These are phyloP conservation scores for Gryllus bimaculatus DNA, from an alignment of 1,140 invertebrate genomes.

Conservation along the genomic window DNA sequence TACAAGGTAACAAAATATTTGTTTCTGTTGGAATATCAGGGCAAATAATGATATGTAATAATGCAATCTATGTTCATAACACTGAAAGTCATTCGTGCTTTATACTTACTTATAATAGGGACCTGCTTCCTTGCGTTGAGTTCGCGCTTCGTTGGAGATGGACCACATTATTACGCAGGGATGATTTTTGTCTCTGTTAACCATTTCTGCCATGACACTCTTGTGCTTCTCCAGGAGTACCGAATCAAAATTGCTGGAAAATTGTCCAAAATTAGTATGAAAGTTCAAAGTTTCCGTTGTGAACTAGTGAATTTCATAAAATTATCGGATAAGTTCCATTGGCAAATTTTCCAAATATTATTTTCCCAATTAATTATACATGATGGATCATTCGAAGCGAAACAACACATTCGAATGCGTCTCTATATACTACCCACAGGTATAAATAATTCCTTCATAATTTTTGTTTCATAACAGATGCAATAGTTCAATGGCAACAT, in stretches of 20 bases:
- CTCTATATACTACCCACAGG: too few relatives aligned
- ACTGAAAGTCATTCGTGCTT: neutral
- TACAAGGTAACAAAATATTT: conserved; percentile 8
- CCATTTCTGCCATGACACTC: conserved; percentile 44
- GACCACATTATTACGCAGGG: conserved; percentile 58
- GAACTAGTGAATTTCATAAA: neutral
- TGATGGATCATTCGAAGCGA: too few relatives aligned
- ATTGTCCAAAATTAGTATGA: too few relatives aligned
- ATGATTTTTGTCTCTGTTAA: conserved; percentile 48
- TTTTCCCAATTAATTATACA: too few relatives aligned
- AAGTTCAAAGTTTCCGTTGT: too few relatives aligned
- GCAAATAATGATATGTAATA: neutral
- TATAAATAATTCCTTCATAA: too few relatives aligned
- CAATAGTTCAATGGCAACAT: too few relatives aligned
- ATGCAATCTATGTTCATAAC: too few relatives aligned
- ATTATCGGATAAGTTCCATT: neutral
- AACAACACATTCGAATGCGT: too few relatives aligned
- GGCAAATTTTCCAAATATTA: neutral
- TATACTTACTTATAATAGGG: conserved; percentile 45
- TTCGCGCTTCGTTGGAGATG: conserved; percentile 51
- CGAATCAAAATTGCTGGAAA: conserved; percentile 21
- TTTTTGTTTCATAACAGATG: too few relatives aligned
- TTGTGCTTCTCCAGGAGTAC: conserved; percentile 41
- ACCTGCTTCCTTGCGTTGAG: conserved; percentile 33
- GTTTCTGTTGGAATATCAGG: neutral